phyloP scores from a whole-genome alignment of 1,140 invertebrate genomes.

The Papilio glaucus region DNA sequence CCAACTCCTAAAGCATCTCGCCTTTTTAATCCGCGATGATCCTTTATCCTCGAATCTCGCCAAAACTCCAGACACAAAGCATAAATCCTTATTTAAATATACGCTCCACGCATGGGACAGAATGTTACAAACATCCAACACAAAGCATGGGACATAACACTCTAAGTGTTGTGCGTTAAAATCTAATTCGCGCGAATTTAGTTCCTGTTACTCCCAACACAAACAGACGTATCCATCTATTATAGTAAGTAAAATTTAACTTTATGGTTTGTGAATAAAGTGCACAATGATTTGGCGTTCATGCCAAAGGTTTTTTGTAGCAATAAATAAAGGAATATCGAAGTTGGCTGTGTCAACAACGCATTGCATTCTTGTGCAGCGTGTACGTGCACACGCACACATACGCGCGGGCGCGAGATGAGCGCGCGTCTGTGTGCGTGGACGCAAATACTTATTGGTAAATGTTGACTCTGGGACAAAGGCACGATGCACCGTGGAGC shows the following conservation, averaged over 20 bases:
- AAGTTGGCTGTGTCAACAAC: constrained; percentile 82
- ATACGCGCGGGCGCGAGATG: constrained; percentile 22
- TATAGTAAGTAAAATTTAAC: constrained; percentile 32
- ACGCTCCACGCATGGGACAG: constrained; percentile 46
- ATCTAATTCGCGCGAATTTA: constrained; percentile 28
- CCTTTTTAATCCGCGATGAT: constrained; percentile 67
- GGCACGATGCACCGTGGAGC: constrained; percentile 45
- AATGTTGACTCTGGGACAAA: constrained; percentile 73
- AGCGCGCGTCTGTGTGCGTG: constrained; percentile 58
- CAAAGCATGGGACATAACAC: constrained; percentile 3
- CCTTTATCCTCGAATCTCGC: constrained; percentile 79
- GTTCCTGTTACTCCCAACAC: constrained; percentile 25
- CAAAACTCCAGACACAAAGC: constrained; percentile 79
- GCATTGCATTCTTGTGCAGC: constrained; percentile 81
- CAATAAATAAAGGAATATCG: constrained; percentile 83
- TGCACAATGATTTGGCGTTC: constrained; percentile 39
- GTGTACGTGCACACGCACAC: constrained; percentile 63
- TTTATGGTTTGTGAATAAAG: constrained; percentile 37
- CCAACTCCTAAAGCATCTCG: constrained; percentile 52
- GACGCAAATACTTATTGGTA: constrained; percentile 82
- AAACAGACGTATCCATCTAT: constrained; percentile 49
- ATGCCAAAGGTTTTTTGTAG: constrained; percentile 77
- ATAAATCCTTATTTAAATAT: constrained; percentile 83
- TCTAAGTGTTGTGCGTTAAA: constrained; percentile 7
- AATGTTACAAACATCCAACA: constrained; percentile 7